These are phyloP conservation scores for Diplolepis rosae DNA, from an alignment of 2,888 invertebrate species.

Conservation along the genomic window DNA sequence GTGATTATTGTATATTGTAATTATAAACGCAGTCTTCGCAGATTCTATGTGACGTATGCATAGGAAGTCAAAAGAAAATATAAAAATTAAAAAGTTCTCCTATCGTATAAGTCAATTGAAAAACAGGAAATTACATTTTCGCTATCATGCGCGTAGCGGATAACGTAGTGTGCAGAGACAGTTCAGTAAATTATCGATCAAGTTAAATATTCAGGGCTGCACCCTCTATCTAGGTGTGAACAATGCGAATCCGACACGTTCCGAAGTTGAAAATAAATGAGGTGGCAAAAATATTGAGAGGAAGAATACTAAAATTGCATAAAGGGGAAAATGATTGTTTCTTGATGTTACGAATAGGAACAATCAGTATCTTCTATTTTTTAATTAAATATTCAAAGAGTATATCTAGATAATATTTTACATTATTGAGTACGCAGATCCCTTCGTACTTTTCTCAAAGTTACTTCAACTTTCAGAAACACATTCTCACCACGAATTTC, in stretches of 20 bases:
- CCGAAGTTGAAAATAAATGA: neutral
- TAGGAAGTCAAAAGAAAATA: neutral
- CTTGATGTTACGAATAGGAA: too few species aligned
- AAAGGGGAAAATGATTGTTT: slow-evolving; percentile 14
- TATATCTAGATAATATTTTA: too few species aligned
- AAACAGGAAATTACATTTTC: slow-evolving; percentile 64
- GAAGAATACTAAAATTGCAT: neutral
- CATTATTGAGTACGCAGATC: too few species aligned
- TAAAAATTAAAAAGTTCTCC: slow-evolving; percentile 4
- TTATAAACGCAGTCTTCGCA: neutral
- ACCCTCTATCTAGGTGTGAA: slow-evolving; percentile 12
- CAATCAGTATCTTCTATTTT: too few species aligned
- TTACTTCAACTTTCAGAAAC: too few species aligned
- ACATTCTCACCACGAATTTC: too few species aligned
- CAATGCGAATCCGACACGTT: slow-evolving; percentile 11
- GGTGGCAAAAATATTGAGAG: neutral
- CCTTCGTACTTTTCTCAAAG: too few species aligned
- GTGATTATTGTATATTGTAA: neutral
- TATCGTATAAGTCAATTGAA: slow-evolving; percentile 59
- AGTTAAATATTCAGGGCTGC: slow-evolving; percentile 45
- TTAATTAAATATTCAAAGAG: too few species aligned
- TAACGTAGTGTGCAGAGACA: slow-evolving; percentile 37
- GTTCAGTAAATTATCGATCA: slow-evolving; percentile 50
- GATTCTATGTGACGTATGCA: neutral
- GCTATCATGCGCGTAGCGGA: slow-evolving; percentile 44